Evolutionary conservation across 2,888 invertebrate species (phyloP).

Genomic region (Pheosia gnoma): DNA sequence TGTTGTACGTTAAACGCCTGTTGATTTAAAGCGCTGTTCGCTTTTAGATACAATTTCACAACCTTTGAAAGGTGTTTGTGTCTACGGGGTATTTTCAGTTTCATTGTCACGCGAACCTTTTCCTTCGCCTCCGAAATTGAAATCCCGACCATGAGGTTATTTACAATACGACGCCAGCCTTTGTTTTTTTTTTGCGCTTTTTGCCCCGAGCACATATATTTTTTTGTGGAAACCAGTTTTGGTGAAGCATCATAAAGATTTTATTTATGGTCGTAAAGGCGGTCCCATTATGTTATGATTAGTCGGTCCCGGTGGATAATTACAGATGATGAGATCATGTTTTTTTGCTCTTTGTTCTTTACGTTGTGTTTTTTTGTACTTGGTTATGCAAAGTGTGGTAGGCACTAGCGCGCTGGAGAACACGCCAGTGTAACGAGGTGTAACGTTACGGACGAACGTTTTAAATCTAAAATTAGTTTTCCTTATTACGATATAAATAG

Average conservation of each 20-base stretch:
- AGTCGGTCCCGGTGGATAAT: conserved; percentile 66
- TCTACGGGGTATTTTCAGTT: conserved; percentile 65
- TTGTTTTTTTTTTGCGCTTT: conserved; percentile 48
- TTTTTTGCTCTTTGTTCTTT: conserved; percentile 46
- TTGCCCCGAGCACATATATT: conserved; percentile 51
- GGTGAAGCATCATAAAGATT: conserved; percentile 59
- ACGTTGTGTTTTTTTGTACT: conserved; percentile 38
- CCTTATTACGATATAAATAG: neutral
- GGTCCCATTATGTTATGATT: conserved; percentile 72
- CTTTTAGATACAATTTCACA: conserved; percentile 25
- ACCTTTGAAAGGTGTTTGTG: conserved; percentile 59
- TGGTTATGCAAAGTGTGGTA: conserved; percentile 29
- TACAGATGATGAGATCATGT: conserved; percentile 64
- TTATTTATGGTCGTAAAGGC: conserved; percentile 67
- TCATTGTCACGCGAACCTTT: conserved; percentile 64
- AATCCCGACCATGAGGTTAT: conserved; percentile 62
- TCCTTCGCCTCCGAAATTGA: conserved; percentile 52
- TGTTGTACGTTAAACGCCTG: conserved; percentile 25
- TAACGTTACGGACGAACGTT: neutral
- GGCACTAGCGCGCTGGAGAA: neutral
- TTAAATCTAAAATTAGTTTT: neutral
- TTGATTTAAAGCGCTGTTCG: conserved; percentile 54
- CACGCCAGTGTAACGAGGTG: neutral
- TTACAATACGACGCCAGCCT: conserved; percentile 61
- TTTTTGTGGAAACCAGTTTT: conserved; percentile 59